Conservation (phyloP, 2,113 vertebrate species). For the Rhipidura dahli region DNA sequence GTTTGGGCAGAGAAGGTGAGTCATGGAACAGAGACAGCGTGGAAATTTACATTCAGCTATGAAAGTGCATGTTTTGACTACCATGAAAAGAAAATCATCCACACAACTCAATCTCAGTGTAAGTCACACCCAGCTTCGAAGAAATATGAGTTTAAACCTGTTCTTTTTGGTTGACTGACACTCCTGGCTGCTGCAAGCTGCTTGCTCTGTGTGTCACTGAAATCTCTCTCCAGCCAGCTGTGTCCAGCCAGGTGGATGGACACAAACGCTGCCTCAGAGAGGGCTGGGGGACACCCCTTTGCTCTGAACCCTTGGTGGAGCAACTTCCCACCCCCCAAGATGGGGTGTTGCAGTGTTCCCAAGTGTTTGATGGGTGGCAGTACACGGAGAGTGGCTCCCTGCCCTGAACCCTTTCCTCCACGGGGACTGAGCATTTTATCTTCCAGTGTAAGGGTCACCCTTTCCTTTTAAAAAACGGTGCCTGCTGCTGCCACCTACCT, state of each 20-base stretch:
- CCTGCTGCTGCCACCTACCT: constrained; percentile 39
- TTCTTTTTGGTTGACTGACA: background rate
- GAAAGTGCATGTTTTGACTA: background rate
- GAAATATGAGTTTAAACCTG: background rate
- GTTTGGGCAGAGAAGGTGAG: background rate
- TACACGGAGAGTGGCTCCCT: background rate
- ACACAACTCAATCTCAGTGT: background rate
- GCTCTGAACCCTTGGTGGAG: background rate
- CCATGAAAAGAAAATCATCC: background rate
- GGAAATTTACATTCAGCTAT: constrained; percentile 4
- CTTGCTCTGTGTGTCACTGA: background rate
- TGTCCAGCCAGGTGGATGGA: background rate
- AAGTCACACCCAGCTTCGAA: background rate
- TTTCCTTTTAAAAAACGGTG: background rate
- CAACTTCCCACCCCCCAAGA: background rate
- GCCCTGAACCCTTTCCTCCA: background rate
- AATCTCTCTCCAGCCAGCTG: background rate
- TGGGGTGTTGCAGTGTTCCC: background rate
- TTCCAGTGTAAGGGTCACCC: background rate
- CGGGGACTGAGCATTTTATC: background rate
- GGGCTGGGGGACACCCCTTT: background rate
- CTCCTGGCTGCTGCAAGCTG: background rate
- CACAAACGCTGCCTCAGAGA: background rate
- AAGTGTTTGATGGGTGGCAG: background rate
- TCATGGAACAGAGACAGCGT: background rate